Base-by-base conservation (phyloP, 2,888 invertebrate genomes). In the Invenusta paracnida region DNA sequence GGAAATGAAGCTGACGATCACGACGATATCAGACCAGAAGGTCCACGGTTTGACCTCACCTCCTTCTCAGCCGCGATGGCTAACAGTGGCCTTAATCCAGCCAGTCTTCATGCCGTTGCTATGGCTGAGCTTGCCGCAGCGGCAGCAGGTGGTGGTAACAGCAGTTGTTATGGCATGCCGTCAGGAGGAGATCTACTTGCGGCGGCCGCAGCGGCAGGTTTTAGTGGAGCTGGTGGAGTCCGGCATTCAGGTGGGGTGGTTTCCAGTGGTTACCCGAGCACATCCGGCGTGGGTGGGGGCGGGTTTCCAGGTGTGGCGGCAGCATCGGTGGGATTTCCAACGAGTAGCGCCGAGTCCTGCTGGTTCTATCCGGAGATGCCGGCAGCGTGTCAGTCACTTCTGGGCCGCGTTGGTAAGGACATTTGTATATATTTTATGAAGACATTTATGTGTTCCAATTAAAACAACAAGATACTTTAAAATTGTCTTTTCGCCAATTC, bases 281-380 rank as follows among this genome's bases (percentile, higher is more conserved):
- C 73, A 2, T 73, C 73, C 2, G 27, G 11, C 2, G 73, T 5
- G 17, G 5, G 5, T 23, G 11, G 11, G 17, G 2, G 11, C 2
- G 25, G 73, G 17, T 73, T 73, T 23, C 23, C 73, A 5, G 73
- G 73, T 2, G 73, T 13, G 17, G 17, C 73, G 48, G 48, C 48
- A 48, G 48, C 48, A 5, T n/a, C n/a, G 17, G 2, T 23, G 25
- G 25, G 73, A 2, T 73, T 73, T 23, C n/a, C n/a, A n/a, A n/a
- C n/a, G n/a, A n/a, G n/a, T n/a, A n/a, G n/a, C n/a, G n/a, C n/a
- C n/a, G 48, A 48, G 5, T 5, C 73, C 27, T 73, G 73, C 73
- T 73, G 73, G 73, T 73, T 73, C 73, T 73, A 73, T 25, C 73
- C 73, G 27, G 73, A 73, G 23, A 73, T 73, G 73, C 73, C 73